phyloP scores from a whole-genome alignment of 2,113 vertebrate species.

The Neoarius graeffei region DNA sequence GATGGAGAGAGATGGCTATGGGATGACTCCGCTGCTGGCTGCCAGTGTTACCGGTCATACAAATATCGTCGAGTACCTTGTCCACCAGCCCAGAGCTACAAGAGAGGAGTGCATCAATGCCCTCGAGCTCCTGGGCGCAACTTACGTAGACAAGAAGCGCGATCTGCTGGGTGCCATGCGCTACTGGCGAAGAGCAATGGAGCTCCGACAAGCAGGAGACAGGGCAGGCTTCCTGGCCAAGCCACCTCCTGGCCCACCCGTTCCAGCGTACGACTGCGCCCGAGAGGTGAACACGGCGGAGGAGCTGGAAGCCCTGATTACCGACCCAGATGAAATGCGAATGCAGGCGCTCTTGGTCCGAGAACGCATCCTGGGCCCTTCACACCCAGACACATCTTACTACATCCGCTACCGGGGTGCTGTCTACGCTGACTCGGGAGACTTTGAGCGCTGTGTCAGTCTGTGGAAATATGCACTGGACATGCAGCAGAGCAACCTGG shows the following conservation, averaged over 20 bases:
- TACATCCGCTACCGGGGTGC: constrained; percentile 94
- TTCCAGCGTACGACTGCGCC: constrained; percentile 86
- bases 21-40: constrained; percentile 92
- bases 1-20: constrained; percentile 92
- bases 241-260: constrained; percentile 79
- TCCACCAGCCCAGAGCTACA: constrained; percentile 71
- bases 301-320: constrained; percentile 90
- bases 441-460: constrained; percentile 92
- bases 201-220: constrained; percentile 79
- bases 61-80: constrained; percentile 94
- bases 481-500: constrained; percentile 93
- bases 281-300: constrained; percentile 81
- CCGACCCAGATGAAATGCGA: constrained; percentile 92
- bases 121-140: constrained; percentile 88
- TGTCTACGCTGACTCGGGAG: constrained; percentile 90
- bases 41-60: constrained; percentile 94
- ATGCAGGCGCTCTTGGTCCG: constrained; percentile 91
- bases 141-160: constrained; percentile 92
- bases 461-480: constrained; percentile 94
- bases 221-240: constrained; percentile 75
- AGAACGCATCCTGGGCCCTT: constrained; percentile 90
- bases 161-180: constrained; percentile 88
- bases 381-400: constrained; percentile 93
- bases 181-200: constrained; percentile 92
- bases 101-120: constrained; percentile 85